Conservation (phyloP, 2,888 invertebrate species). For the Hirtodrosophila alboralis region DNA sequence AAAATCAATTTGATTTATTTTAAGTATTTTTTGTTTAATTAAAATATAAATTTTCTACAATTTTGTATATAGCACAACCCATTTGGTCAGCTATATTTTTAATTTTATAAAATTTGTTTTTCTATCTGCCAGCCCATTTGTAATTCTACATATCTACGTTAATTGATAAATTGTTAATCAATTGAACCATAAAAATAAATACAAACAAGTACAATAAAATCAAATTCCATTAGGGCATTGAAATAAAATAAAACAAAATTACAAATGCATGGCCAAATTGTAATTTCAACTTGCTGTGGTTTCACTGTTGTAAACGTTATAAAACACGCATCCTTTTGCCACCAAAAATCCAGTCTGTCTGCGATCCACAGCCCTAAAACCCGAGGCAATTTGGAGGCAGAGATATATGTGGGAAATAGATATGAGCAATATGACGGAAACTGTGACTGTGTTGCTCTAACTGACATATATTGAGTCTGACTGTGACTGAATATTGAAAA, state of each 20-base stretch:
- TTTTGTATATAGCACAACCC: constrained; percentile 1
- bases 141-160: not conserved
- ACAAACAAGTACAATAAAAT: constrained; percentile 28
- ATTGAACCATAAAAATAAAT: constrained; percentile 28
- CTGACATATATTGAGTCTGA: too few species aligned
- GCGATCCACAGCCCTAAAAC: constrained; percentile 5
- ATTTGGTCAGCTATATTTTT: not conserved
- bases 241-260: constrained; percentile 51
- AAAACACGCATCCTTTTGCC: not conserved
- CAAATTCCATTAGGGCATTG: constrained; percentile 47
- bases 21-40: too few species aligned
- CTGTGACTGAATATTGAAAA: too few species aligned
- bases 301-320: constrained; percentile 11
- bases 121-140: not conserved
- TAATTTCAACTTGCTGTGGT: constrained; percentile 47
- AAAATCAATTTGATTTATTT: too few species aligned
- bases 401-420: too few species aligned
- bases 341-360: too few species aligned
- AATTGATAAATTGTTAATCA: constrained; percentile 41
- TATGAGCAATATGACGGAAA: too few species aligned
- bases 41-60: too few species aligned
- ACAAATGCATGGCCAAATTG: constrained; percentile 48
- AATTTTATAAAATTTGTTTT: too few species aligned
- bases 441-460: too few species aligned
- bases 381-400: constrained; percentile 1